phyloP scores from a whole-genome alignment of 2,888 invertebrate species.

The Tholera decimalis region DNA sequence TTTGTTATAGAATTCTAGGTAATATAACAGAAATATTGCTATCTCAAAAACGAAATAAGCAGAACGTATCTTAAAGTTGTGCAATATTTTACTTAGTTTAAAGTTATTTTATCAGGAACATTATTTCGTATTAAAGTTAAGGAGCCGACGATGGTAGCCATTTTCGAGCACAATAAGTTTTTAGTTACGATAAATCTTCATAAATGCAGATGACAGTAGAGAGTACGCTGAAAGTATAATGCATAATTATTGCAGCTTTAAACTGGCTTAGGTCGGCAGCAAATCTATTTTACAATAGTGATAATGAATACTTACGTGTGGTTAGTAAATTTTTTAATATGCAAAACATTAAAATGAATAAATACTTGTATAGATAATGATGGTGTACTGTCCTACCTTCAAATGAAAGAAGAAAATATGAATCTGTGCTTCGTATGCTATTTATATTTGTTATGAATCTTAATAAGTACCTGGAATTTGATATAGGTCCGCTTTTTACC shows the following conservation, averaged over 20 bases:
- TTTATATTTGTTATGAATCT: too few species aligned
- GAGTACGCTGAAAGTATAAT: slow-evolving; percentile 73
- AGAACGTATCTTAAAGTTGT: slow-evolving; percentile 55
- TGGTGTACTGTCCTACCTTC: too few species aligned
- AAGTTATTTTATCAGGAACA: slow-evolving; percentile 65
- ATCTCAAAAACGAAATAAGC: slow-evolving; percentile 47
- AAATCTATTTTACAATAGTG: slow-evolving; percentile 70
- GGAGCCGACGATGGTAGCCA: slow-evolving; percentile 56
- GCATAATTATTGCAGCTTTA: slow-evolving; percentile 77
- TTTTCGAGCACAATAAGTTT: slow-evolving; percentile 73
- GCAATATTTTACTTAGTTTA: slow-evolving; percentile 62
- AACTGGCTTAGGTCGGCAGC: slow-evolving; percentile 65
- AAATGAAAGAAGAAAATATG: too few species aligned
- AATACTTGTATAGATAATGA: too few species aligned
- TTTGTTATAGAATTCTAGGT: too few species aligned
- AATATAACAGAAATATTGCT: too few species aligned
- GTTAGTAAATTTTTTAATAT: slow-evolving; percentile 54
- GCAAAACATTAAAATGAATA: background rate
- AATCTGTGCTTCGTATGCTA: too few species aligned
- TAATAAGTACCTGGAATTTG: too few species aligned
- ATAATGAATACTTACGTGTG: slow-evolving; percentile 56
- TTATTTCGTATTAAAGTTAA: slow-evolving; percentile 65
- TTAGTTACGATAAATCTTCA: slow-evolving; percentile 79
- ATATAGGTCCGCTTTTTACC: too few species aligned
- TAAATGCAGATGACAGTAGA: slow-evolving; percentile 78